Percentiles rank a stretch among this genome's conserved stretches.
These are phyloP conservation scores for Phocides pigmalion DNA, from an alignment of 1,140 invertebrate genomes.

Conservation along the genomic window DNA sequence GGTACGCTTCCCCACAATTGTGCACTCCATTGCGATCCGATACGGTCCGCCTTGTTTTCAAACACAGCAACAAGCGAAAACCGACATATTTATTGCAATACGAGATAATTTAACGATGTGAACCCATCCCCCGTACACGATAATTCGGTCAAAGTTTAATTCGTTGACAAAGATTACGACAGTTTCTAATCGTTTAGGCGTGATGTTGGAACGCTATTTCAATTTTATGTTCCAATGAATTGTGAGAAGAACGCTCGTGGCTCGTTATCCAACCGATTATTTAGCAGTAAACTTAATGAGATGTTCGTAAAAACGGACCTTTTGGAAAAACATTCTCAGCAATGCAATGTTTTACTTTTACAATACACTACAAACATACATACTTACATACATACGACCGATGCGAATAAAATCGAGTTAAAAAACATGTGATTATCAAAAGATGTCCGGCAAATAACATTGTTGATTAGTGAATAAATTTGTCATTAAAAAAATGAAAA, in stretches of 20 bases:
- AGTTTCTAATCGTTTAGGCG: conserved; percentile 69
- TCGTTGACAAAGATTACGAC: conserved; percentile 74
- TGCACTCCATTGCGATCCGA: conserved; percentile 70
- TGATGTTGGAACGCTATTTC: conserved; percentile 62
- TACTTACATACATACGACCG: no score
- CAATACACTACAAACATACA: background rate
- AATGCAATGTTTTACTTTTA: background rate
- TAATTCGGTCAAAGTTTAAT: conserved; percentile 83
- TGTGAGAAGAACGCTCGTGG: conserved; percentile 59
- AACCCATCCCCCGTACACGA: conserved; percentile 57
- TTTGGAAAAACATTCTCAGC: background rate
- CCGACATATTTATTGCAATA: conserved; percentile 77
- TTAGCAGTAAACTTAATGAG: conserved; percentile 59
- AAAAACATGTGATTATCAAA: no score
- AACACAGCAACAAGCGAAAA: conserved; percentile 54
- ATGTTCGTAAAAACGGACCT: conserved; percentile 23
- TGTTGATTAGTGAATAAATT: no score
- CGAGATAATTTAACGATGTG: conserved; percentile 79
- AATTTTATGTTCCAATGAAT: conserved; percentile 73
- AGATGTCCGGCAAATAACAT: no score
- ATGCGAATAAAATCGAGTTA: no score
- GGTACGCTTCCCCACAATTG: conserved; percentile 46
- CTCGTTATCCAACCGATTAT: conserved; percentile 48
- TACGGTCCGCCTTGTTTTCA: conserved; percentile 70
- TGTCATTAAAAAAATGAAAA: no score